Percentiles rank a stretch among this genome's conserved stretches.
phyloP scores from a whole-genome alignment of 2,113 vertebrate genomes.

The Dasyurus viverrinus region DNA sequence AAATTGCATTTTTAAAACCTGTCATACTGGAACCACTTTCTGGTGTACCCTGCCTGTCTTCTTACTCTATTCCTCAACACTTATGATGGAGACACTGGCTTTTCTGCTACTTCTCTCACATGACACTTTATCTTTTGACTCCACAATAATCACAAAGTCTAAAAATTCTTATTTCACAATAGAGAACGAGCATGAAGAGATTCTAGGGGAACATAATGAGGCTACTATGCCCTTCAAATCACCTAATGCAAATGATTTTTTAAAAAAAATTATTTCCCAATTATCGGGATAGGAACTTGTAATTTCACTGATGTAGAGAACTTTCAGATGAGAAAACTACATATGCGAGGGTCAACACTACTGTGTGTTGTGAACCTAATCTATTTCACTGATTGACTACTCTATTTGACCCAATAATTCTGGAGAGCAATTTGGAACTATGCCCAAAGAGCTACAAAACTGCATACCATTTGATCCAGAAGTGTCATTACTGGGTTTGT shows the following conservation, averaged over 20 bases:
- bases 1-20: neutral
- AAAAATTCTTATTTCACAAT: neutral
- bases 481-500: too few relatives aligned
- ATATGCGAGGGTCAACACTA: neutral
- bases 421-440: too few relatives aligned
- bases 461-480: too few relatives aligned
- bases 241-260: neutral
- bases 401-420: too few relatives aligned
- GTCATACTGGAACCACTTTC: neutral
- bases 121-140: neutral
- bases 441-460: too few relatives aligned
- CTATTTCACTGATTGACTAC: too few relatives aligned
- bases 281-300: neutral
- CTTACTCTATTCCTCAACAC: neutral
- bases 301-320: neutral
- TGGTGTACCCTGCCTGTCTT: neutral
- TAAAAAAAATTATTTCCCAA: neutral
- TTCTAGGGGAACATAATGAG: neutral
- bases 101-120: neutral
- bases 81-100: neutral
- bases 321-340: neutral
- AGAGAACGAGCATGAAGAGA: neutral
- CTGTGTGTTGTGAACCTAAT: too few relatives aligned
- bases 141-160: neutral
- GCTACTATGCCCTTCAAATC: neutral